Percentiles rank a stretch among this genome's conserved stretches.
Evolutionary conservation across 1,140 invertebrate genomes (phyloP).

Genomic region (Limonius californicus): DNA sequence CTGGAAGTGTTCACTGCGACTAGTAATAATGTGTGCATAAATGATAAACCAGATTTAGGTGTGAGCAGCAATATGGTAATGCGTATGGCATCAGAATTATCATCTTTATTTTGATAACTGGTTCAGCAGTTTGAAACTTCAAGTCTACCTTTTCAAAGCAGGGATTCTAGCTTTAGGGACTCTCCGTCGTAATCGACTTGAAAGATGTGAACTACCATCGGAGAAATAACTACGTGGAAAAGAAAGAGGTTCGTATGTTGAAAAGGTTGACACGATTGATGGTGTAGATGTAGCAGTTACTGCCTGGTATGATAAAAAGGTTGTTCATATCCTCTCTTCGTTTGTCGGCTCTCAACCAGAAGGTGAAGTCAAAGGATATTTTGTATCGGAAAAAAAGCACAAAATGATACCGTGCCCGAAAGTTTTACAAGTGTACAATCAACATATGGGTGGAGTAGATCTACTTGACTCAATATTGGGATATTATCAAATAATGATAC

Average conservation of each 20-base stretch:
- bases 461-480: slow-evolving; percentile 19
- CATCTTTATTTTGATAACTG: slow-evolving; percentile 39
- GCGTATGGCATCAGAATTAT: slow-evolving; percentile 36
- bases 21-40: slow-evolving; percentile 34
- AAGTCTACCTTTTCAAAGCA: neutral
- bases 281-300: neutral
- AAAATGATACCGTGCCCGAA: slow-evolving; percentile 32
- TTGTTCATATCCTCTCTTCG: slow-evolving; percentile 33
- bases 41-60: slow-evolving; percentile 33
- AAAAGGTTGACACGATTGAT: neutral
- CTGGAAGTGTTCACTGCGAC: slow-evolving; percentile 32
- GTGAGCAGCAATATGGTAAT: slow-evolving; percentile 39
- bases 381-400: slow-evolving; percentile 3
- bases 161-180: slow-evolving; percentile 2
- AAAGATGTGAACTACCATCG: neutral
- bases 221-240: slow-evolving; percentile 7
- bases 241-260: neutral
- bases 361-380: neutral
- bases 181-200: neutral
- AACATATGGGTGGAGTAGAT: slow-evolving; percentile 36
- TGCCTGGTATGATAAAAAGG: slow-evolving; percentile 6
- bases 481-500: slow-evolving; percentile 26
- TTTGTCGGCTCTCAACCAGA: slow-evolving; percentile 27
- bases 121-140: neutral
- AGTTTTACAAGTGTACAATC: slow-evolving; percentile 38